These are phyloP conservation scores for Hyalella azteca DNA, from an alignment of 2,888 invertebrate genomes.

Conservation along the genomic window DNA sequence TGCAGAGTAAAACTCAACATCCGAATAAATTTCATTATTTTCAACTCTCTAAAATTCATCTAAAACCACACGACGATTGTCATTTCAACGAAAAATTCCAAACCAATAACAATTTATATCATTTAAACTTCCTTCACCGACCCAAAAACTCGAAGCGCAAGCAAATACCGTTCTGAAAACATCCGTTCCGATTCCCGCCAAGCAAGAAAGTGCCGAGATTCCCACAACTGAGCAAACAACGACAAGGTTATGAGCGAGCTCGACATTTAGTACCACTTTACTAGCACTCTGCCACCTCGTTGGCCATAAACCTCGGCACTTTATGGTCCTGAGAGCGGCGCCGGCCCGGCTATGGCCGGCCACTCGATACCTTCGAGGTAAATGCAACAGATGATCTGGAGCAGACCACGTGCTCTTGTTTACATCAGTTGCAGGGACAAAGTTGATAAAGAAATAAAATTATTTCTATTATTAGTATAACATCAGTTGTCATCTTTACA, in stretches of 20 bases:
- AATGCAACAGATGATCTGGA: constrained; percentile 28
- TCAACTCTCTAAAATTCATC: no score
- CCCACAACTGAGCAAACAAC: constrained; percentile 36
- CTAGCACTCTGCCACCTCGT: constrained; percentile 36
- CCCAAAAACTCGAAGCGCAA: neutral
- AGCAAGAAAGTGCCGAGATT: constrained; percentile 28
- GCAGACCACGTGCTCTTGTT: neutral
- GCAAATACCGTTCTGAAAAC: neutral
- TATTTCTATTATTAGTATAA: no score
- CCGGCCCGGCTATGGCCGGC: constrained; percentile 6
- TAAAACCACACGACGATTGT: no score
- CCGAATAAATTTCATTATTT: no score
- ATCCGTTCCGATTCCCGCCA: constrained; percentile 19
- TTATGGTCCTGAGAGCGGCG: constrained; percentile 24
- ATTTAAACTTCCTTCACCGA: no score
- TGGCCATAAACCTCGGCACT: constrained; percentile 36
- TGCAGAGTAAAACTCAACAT: no score
- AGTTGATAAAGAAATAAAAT: neutral
- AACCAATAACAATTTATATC: no score
- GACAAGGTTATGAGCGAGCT: constrained; percentile 24
- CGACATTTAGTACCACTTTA: constrained; percentile 34
- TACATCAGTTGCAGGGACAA: neutral
- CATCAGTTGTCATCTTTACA: no score
- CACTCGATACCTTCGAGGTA: constrained; percentile 28
- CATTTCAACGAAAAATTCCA: no score